These are phyloP conservation scores for Meloidogyne exigua DNA, from an alignment of 1,140 invertebrate genomes.

Conservation along the genomic window DNA sequence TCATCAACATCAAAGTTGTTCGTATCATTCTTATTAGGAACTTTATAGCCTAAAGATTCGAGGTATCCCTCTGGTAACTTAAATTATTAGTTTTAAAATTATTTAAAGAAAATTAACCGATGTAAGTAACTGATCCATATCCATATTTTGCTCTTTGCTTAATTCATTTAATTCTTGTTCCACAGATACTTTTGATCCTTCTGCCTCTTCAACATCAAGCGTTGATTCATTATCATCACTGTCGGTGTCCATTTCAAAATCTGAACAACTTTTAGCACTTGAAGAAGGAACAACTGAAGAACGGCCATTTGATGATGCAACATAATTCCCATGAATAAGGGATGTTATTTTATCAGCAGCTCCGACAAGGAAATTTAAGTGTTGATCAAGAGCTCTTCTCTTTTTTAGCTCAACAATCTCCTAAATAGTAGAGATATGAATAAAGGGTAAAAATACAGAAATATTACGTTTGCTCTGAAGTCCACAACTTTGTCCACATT, in stretches of 20 bases:
- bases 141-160: conserved; percentile 83
- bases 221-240: conserved; percentile 91
- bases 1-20: neutral
- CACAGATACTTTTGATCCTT: conserved; percentile 69
- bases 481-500: conserved; percentile 61
- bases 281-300: conserved; percentile 3
- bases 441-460: conserved; percentile 16
- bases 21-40: neutral
- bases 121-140: conserved; percentile 76
- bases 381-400: conserved; percentile 91
- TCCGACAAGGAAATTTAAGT: conserved; percentile 95
- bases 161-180: conserved; percentile 78
- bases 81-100: conserved; percentile 3
- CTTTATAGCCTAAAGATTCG: conserved; percentile 14
- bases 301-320: conserved; percentile 28
- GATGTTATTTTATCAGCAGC: conserved; percentile 94
- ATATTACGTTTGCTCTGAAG: conserved; percentile 38
- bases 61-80: conserved; percentile 45
- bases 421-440: conserved; percentile 28
- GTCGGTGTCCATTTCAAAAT: conserved; percentile 72
- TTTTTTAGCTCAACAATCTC: conserved; percentile 59
- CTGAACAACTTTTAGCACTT: conserved; percentile 39
- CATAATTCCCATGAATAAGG: conserved; percentile 66
- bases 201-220: conserved; percentile 79
- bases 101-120: conserved; percentile 28